Percentiles rank a stretch among this genome's conserved stretches.
These are phyloP conservation scores for Volucella zonaria DNA, from an alignment of 2,888 invertebrate genomes.

Conservation along the genomic window DNA sequence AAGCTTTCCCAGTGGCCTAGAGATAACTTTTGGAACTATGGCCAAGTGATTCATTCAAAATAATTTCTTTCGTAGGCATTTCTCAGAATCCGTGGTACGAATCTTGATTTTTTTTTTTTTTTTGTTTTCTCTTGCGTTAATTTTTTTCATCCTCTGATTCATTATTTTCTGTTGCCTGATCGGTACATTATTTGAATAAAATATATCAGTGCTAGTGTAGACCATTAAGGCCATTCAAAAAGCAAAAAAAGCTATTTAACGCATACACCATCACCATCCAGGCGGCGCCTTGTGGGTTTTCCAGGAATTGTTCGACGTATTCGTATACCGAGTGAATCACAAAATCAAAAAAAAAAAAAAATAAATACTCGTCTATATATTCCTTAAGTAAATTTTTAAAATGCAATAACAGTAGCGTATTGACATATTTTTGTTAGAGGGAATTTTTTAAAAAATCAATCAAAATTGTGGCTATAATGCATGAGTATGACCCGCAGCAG, in stretches of 20 bases:
- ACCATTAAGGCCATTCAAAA: conserved; percentile 32
- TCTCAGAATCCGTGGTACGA: conserved; percentile 63
- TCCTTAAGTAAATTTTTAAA: conserved; percentile 20
- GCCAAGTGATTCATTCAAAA: conserved; percentile 62
- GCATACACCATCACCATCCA: conserved; percentile 2
- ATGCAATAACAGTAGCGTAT: conserved; percentile 51
- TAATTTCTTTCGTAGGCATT: conserved; percentile 66
- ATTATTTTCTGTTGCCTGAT: conserved; percentile 44
- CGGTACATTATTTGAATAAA: conserved; percentile 46
- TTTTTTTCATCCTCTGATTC: conserved; percentile 33
- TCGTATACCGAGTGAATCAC: conserved; percentile 44
- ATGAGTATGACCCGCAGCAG: conserved; percentile 76
- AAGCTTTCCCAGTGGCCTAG: conserved; percentile 35
- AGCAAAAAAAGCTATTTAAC: conserved; percentile 6
- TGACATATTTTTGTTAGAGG: conserved; percentile 35
- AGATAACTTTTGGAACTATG: conserved; percentile 28
- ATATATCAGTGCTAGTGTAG: conserved; percentile 43
- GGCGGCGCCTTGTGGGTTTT: conserved; percentile 61
- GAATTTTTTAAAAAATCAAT: conserved; percentile 49
- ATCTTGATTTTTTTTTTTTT: conserved; percentile 35
- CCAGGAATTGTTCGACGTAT: conserved; percentile 54
- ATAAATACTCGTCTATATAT: not conserved
- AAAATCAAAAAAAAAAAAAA: conserved; percentile 21
- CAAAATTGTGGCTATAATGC: conserved; percentile 76
- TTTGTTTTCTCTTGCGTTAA: no score